Base-by-base conservation (phyloP, 2,797 vertebrate species). In the Alexandromys oeconomus region DNA sequence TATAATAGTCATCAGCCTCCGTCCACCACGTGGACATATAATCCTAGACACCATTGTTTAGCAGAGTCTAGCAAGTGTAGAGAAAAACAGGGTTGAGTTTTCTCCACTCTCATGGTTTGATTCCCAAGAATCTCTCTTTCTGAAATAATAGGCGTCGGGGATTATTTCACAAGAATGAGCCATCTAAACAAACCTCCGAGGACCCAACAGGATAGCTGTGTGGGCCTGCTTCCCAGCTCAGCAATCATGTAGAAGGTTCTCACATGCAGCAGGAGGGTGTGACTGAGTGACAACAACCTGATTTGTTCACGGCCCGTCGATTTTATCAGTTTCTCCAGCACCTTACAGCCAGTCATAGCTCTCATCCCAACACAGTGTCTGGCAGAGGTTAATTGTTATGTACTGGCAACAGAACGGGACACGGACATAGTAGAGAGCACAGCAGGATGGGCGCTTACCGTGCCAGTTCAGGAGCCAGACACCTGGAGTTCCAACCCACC, bases 71-170 rank as follows among this genome's bases (percentile, higher is more conserved):
- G 25, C 21, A 43, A 69, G 13, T 81, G 2, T 40, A 59, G 25
- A 63, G 29, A 85, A 85, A 95, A 87, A 89, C 5, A 54, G 15
- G 3, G 4, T 12, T 73, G 40, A 40, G 11, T 91, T 81, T 74
- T 82, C 48, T 88, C 63, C 27, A 54, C 25, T 25, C 31, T 69
- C 25, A 11, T 71, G 9, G 8, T 93, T 84, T 74, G 10, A 25
- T 77, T 92, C 37, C 80, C 79, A 85, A 92, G 65, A 87, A 74
- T 40, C 48, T 57, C 51, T 92, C 63, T 85, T 81, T 81, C 61
- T 21, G 87, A 84, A 93, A 77, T 86, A 34, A 73, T 7, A 89
- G 57, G n/a, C 21, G 27, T 43, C 11, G 15, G 77, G 29, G 65
- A 86, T 46, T 2, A 34, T 48, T 40, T 97, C 27, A 40, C 34